Base-by-base conservation (phyloP, 2,797 vertebrate species). In the Sebastes kiyomatsui region DNA sequence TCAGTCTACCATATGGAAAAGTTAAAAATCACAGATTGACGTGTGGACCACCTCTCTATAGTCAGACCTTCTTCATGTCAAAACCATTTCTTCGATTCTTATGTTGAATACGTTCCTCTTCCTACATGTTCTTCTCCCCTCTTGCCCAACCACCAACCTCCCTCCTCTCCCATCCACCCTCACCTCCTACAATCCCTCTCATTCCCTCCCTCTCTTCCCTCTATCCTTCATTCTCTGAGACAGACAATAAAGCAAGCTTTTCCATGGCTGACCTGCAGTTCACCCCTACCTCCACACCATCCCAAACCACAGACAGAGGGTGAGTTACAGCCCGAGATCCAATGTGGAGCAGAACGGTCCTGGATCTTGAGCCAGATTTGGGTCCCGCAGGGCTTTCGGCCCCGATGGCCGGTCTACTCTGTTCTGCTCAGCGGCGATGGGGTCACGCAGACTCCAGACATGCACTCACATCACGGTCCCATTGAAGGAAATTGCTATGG, bases 211-310 rank as follows among this genome's bases (percentile, higher is more conserved):
- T 74, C 79, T 88, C 86, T 74, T 77, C 67, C 67, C 77, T 88
- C 87, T 75, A 91, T 91, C 89, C 80, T 83, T 91, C 85, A 89
- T 88, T 92, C 84, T 83, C 67, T 4, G 77, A 82, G 90, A 92
- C 87, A 89, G 88, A 92, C 86, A 92, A 92, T 92, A 91, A 93
- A 92, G 86, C 84, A 81, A 88, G 82, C 79, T 81, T 88, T 90
- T 92, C 93, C 92, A 90, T 86, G 92, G 88, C 87, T 96, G 95
- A 96, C 94, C 95, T 91, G 84, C 55, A 25, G 62, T 92, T 96
- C 93, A 96, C 94, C 94, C 91, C 87, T 87, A 84, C 92, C 89
- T 93, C 93, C 82, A 75, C 88, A 88, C 83, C 91, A 84, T 92
- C 93, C 87, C 90, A 87, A 92, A 89, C 85, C 80, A 84, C 87